Percentiles rank a stretch among this genome's conserved stretches.
Evolutionary conservation across 2,797 vertebrate species (phyloP).

Genomic region (Enteromius viviparus): DNA sequence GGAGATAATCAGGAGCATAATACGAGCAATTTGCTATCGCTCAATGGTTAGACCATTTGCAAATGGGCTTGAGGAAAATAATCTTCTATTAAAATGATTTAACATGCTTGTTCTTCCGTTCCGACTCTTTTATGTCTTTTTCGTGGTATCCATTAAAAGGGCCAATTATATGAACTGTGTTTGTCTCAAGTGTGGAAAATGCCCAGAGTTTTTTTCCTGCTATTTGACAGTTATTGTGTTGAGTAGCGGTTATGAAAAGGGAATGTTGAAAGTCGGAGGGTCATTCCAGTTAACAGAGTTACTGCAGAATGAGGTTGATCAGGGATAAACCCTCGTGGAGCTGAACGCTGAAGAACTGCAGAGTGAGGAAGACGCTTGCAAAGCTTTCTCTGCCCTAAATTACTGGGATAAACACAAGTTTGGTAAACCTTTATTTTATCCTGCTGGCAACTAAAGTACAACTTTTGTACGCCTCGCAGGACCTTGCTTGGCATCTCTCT

Average conservation of each 20-base stretch:
- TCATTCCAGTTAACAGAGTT: constrained; percentile 23
- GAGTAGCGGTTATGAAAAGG: constrained; percentile 10
- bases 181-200: constrained; percentile 13
- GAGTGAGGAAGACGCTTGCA: neutral
- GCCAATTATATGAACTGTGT: constrained; percentile 39
- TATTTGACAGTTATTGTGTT: constrained; percentile 34
- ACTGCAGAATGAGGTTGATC: constrained; percentile 27
- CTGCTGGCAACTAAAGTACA: neutral
- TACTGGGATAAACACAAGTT: constrained; percentile 4
- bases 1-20: constrained; percentile 52
- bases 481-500: neutral
- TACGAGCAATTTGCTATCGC: constrained; percentile 50
- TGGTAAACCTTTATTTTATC: constrained; percentile 19
- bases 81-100: constrained; percentile 55
- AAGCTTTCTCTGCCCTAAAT: constrained; percentile 17
- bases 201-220: constrained; percentile 12
- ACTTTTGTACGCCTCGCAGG: neutral
- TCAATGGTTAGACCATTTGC: constrained; percentile 18
- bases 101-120: constrained; percentile 39
- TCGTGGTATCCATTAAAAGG: constrained; percentile 37
- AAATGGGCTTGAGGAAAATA: constrained; percentile 53
- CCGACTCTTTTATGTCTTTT: neutral
- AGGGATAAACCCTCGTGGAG: constrained; percentile 11
- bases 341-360: constrained; percentile 14
- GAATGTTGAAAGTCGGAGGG: neutral